Conservation (phyloP, 2,888 invertebrate genomes). For the Ochropleura leucogaster region DNA sequence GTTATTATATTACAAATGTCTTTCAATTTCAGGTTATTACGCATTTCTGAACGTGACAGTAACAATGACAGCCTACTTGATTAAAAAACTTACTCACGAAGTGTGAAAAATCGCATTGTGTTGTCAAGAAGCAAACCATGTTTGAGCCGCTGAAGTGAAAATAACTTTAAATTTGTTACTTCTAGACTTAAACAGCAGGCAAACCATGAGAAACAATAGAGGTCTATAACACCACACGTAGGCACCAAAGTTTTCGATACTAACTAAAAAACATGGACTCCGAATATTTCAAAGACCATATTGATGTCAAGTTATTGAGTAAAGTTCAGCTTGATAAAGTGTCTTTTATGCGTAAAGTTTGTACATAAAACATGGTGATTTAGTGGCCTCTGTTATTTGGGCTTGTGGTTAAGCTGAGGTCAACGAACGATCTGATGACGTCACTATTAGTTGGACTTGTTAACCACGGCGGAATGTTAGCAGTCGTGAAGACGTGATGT, state of each 20-base stretch:
- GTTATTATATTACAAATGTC: too few relatives aligned
- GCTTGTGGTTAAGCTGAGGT: conserved; percentile 38
- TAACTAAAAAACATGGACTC: conserved; percentile 32
- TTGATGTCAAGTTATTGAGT: conserved; percentile 66
- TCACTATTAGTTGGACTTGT: conserved; percentile 26
- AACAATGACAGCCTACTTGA: too few relatives aligned
- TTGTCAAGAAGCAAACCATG: too few relatives aligned
- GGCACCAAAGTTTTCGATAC: conserved; percentile 1
- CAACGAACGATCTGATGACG: conserved; percentile 28
- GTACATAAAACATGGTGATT: conserved; percentile 73
- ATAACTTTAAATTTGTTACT: not conserved
- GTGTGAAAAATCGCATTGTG: too few relatives aligned
- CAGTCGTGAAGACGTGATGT: conserved; percentile 9
- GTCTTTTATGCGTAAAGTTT: conserved; percentile 72
- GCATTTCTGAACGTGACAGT: too few relatives aligned
- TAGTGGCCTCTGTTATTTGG: conserved; percentile 59
- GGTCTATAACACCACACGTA: conserved; percentile 1
- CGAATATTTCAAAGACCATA: conserved; percentile 58
- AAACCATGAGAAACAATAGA: not conserved
- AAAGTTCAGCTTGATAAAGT: conserved; percentile 71
- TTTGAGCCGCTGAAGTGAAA: too few relatives aligned
- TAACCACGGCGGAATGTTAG: conserved; percentile 20
- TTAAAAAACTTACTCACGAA: too few relatives aligned
- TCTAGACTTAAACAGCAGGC: not conserved
- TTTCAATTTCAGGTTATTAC: too few relatives aligned